Conservation (phyloP, 2,888 invertebrate genomes). For the Mimumesa dahlbomi region DNA sequence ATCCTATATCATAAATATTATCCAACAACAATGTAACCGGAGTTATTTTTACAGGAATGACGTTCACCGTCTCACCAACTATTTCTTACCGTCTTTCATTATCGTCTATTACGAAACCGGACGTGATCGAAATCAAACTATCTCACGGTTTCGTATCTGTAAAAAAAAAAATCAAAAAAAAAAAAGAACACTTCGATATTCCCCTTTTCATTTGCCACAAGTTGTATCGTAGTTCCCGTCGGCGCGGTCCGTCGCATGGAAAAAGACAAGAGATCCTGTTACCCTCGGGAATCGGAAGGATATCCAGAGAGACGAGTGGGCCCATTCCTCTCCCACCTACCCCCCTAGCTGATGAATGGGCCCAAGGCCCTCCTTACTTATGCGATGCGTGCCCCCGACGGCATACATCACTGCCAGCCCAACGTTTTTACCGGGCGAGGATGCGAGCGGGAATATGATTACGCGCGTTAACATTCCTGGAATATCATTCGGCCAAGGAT, state of each 20-base stretch:
- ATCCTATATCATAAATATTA: too few relatives aligned
- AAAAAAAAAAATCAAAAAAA: too few relatives aligned
- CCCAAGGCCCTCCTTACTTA: constrained; percentile 75
- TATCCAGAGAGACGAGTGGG: constrained; percentile 26
- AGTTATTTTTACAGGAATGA: too few relatives aligned
- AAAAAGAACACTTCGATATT: too few relatives aligned
- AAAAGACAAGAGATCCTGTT: background rate
- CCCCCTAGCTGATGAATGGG: constrained; percentile 73
- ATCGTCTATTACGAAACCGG: too few relatives aligned
- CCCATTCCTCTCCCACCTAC: constrained; percentile 33
- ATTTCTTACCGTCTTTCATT: too few relatives aligned
- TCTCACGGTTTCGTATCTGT: too few relatives aligned
- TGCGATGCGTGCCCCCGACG: constrained; percentile 74
- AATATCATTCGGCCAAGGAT: constrained; percentile 68
- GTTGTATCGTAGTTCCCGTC: too few relatives aligned
- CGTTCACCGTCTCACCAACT: background rate
- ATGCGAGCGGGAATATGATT: constrained; percentile 76
- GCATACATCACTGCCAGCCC: constrained; percentile 77
- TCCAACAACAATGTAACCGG: too few relatives aligned
- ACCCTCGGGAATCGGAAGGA: constrained; percentile 1
- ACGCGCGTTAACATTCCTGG: constrained; percentile 76
- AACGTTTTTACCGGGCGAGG: constrained; percentile 74
- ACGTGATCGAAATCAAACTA: too few relatives aligned
- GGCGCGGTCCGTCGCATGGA: background rate
- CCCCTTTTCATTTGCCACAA: too few relatives aligned